phyloP scores from a whole-genome alignment of 2,888 invertebrate species.

The Drosophila nigritarsus region DNA sequence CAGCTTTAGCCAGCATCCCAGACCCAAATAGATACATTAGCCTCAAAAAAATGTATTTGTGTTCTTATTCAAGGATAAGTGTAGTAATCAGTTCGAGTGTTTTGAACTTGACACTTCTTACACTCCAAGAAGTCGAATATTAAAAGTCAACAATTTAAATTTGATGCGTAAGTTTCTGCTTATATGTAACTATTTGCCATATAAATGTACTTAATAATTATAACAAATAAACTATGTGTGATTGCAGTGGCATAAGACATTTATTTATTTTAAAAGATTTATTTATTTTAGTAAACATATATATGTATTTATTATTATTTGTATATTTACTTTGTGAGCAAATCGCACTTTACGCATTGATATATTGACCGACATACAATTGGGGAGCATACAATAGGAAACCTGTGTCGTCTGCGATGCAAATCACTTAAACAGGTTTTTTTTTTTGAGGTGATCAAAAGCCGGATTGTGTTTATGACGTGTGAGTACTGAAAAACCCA shows the following conservation, averaged over 20 bases:
- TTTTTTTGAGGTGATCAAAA: constrained; percentile 19
- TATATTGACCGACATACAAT: constrained; percentile 20
- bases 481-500: constrained; percentile 18
- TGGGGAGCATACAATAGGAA: constrained; percentile 5
- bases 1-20: background rate
- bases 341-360: constrained; percentile 3
- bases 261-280: background rate
- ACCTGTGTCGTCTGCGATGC: constrained; percentile 1
- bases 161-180: background rate
- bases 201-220: background rate
- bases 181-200: background rate
- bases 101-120: background rate
- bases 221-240: background rate
- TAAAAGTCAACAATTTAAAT: background rate
- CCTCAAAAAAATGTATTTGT: background rate
- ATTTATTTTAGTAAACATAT: background rate
- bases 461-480: constrained; percentile 15
- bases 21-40: background rate
- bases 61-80: background rate
- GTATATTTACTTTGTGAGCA: background rate
- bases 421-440: constrained; percentile 41
- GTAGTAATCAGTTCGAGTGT: background rate
- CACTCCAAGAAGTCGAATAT: background rate
- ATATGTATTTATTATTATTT: background rate
- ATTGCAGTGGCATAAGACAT: background rate